These are phyloP conservation scores for Idris sp. DNA, from an alignment of 1,140 invertebrate species.

Conservation along the genomic window DNA sequence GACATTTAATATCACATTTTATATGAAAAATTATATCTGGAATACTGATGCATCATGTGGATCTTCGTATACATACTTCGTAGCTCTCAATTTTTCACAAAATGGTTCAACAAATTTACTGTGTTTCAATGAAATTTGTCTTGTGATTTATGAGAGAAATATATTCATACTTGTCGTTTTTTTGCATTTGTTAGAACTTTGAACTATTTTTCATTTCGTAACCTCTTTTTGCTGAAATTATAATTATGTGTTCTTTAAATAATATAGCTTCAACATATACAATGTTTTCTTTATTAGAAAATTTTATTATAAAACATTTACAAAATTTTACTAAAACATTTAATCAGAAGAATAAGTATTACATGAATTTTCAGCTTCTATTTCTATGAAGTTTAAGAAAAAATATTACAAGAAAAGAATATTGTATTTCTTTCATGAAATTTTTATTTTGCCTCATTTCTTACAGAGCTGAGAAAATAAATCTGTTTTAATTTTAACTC, in stretches of 20 bases:
- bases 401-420: slow-evolving; percentile 13
- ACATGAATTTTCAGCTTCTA: slow-evolving; percentile 16
- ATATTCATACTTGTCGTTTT: background rate
- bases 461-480: slow-evolving; percentile 4
- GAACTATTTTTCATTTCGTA: too few species aligned
- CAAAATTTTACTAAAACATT: too few species aligned
- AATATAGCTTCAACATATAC: too few species aligned
- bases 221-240: too few species aligned
- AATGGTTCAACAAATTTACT: slow-evolving; percentile 5
- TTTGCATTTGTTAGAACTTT: too few species aligned
- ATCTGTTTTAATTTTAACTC: background rate
- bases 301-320: too few species aligned
- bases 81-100: slow-evolving; percentile 25
- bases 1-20: slow-evolving; percentile 4
- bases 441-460: background rate
- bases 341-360: too few species aligned
- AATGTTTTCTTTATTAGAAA: too few species aligned
- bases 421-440: slow-evolving; percentile 18
- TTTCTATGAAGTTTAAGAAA: slow-evolving; percentile 12
- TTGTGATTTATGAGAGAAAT: background rate
- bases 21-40: slow-evolving; percentile 23
- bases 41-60: slow-evolving; percentile 3
- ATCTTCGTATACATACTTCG: slow-evolving; percentile 7
- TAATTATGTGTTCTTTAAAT: too few species aligned
- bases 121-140: slow-evolving; percentile 8